Base-by-base conservation (phyloP, 2,888 invertebrate genomes). In the Amphiduros pacificus region DNA sequence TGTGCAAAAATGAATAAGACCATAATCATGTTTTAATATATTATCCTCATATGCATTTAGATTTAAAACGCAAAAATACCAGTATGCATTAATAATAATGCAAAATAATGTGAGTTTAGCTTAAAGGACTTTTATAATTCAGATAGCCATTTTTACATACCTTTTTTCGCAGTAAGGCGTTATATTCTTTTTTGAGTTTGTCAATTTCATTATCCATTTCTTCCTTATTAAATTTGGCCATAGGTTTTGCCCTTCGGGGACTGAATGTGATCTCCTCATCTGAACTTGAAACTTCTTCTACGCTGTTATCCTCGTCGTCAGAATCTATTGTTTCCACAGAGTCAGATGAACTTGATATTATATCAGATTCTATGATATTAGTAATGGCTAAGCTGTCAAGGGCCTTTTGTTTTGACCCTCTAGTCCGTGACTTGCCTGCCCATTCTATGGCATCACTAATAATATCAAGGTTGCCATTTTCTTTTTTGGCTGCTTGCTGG, bases 241-340 rank as follows among this genome's bases (percentile, higher is more conserved):
- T n/a, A n/a, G n/a, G n/a, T n/a, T n/a, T n/a, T n/a, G n/a, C n/a
- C n/a, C n/a, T n/a, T n/a, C n/a, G 27, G 28, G 17, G 11, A 36
- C 11, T 9, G 36, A 17, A 36, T 17, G 36, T 11, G 17, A 36
- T 17, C 9, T 11, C 11, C 11, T 11, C 36, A 9, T 36, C 36
- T 36, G 9, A 9, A 36, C 36, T 17, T 11, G 36, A 36, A 14
- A 14, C 54, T n/a, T 31, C 55, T n/a, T 55, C 55, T 20, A 41
- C 55, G 26, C 27, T 41, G n/a, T 55, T 41, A 11, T 55, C 41
- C 40, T 55, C 55, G n/a, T 27, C 36, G 14, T 55, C 54, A 41
- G 40, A 41, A n/a, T 41, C 36, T 20, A 36, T 55, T 41, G 36
- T 41, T 27, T 55, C 55, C 20, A 6, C 52, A 17, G 20, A 24